A percentile compares a stretch with the other conserved stretches of the same genome.
Evolutionary conservation across 2,888 invertebrate species (phyloP).

Genomic region (Lysandra bellargus): DNA sequence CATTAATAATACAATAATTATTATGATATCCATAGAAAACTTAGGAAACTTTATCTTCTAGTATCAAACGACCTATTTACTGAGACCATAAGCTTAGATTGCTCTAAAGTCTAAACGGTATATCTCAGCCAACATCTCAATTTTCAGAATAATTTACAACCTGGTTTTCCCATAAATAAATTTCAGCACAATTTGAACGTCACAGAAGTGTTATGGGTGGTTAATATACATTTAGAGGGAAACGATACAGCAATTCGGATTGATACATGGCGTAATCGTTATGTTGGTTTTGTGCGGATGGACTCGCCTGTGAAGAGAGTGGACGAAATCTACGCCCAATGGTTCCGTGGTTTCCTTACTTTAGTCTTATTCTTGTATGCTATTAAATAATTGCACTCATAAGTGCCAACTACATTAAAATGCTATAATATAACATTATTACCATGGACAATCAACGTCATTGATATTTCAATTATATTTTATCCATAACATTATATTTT

Average conservation of each 20-base stretch:
- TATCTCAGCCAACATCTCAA: conserved; percentile 1
- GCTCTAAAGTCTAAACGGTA: neutral
- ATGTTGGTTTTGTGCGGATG: conserved; percentile 1
- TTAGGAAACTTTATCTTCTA: neutral
- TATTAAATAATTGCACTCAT: too few relatives aligned
- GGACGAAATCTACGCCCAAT: neutral
- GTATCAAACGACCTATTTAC: neutral
- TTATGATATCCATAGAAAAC: too few relatives aligned
- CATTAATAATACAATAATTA: too few relatives aligned
- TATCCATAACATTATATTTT: too few relatives aligned
- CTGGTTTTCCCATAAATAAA: conserved; percentile 34
- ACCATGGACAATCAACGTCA: too few relatives aligned
- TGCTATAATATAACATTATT: too few relatives aligned
- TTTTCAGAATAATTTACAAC: neutral
- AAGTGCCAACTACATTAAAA: too few relatives aligned
- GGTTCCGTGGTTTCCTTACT: neutral
- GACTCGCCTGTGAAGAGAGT: neutral
- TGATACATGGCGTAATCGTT: neutral
- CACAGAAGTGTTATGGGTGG: conserved; percentile 33
- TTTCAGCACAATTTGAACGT: conserved; percentile 39
- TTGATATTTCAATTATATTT: too few relatives aligned
- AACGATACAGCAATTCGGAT: conserved; percentile 26
- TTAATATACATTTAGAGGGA: neutral
- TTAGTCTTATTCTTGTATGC: too few relatives aligned
- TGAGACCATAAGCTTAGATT: neutral